Evolutionary conservation across 2,888 invertebrate species (phyloP).

Genomic region (Orchesella flavescens): DNA sequence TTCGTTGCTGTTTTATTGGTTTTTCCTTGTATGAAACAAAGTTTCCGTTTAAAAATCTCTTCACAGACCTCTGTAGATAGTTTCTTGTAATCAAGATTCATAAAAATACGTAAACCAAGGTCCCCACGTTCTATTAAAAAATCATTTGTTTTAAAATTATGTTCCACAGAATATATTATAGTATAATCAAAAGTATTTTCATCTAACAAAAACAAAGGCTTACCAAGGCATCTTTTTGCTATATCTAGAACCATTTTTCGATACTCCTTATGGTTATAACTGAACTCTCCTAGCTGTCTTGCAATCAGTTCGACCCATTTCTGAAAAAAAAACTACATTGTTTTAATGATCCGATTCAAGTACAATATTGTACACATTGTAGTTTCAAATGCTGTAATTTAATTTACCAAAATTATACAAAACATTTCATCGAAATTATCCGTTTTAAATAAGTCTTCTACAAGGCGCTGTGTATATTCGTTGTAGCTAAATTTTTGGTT

Average conservation of each 20-base stretch:
- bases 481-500: conserved; percentile 24
- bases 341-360: too few relatives aligned
- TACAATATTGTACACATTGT: too few relatives aligned
- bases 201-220: neutral
- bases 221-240: conserved; percentile 18
- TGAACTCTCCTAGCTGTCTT: conserved; percentile 1
- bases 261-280: conserved; percentile 1
- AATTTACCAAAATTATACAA: conserved; percentile 44
- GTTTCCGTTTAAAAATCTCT: conserved; percentile 13
- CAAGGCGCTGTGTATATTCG: neutral
- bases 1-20: neutral
- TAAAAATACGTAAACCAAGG: conserved; percentile 8
- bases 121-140: conserved; percentile 22
- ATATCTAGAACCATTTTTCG: conserved; percentile 4
- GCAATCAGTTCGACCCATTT: conserved; percentile 43
- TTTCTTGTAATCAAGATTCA: conserved; percentile 16
- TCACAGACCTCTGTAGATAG: conserved; percentile 27
- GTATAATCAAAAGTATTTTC: neutral
- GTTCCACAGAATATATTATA: too few relatives aligned
- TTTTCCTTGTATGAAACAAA: conserved; percentile 1
- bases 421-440: conserved; percentile 8
- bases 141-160: neutral
- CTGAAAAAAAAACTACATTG: conserved; percentile 4
- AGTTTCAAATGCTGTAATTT: neutral
- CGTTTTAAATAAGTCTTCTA: conserved; percentile 1